Base-by-base conservation (phyloP, 2,888 invertebrate species). In the Tanypteryx hageni region DNA sequence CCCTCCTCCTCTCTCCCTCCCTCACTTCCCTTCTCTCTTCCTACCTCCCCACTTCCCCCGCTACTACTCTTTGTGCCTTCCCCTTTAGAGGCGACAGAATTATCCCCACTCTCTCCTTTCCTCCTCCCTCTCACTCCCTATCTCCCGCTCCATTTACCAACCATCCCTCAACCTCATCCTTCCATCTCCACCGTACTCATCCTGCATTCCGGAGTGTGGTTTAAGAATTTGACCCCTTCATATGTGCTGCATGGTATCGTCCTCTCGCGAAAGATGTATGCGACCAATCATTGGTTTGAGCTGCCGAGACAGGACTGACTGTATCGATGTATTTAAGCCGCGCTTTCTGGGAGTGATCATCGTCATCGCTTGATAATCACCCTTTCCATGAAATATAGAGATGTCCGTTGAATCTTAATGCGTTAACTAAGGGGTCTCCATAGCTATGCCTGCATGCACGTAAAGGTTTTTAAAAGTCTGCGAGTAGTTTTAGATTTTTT, bases 71-170 rank as follows among this genome's bases (percentile, higher is more conserved):
- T 76, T n/a, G 76, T 22, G 22, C 59, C 61, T 27, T 61, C 61
- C 31, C 86, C 31, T 59, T 59, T 59, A 59, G 27, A 18, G 86
- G 58, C 27, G 86, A 86, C 86, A 14, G 59, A 86, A 27, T 86
- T 27, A 27, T 22, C 59, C 27, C 31, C 18, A 31, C 9, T 68
- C 5, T 76, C 76, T 76, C 11, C 27, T 22, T 10, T 22, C n/a
- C 16, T 22, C 68, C 9, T 5, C 64, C 76, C 76, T n/a, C 9
- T 5, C 64, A n/a, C 76, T n/a, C 44, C 1, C 44, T 5, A 44
- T 44, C 27, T 76, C 76, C 76, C n/a, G 22, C 27, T 27, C 27
- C 76, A 76, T 76, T 76, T 76, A 76, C 76, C n/a, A n/a, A 22
- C 76, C 76, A 22, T 76, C 76, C n/a, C 76, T 76, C n/a, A n/a